Conservation (phyloP, 2,888 invertebrate genomes). For the Aspidiotus rigidus region DNA sequence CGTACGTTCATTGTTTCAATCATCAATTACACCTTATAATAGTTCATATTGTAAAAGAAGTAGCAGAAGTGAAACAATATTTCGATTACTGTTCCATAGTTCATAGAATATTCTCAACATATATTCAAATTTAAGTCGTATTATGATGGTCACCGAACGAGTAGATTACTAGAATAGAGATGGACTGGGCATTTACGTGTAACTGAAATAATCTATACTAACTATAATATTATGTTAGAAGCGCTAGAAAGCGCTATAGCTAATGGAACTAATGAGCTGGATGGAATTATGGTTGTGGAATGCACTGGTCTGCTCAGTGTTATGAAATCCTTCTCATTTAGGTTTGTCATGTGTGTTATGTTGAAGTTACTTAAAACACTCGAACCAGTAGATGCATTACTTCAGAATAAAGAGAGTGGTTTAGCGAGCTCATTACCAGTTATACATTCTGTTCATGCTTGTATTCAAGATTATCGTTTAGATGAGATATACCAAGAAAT, state of each 20-base stretch:
- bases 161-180: slow-evolving; percentile 2
- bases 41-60: not conserved
- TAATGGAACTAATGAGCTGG: not conserved
- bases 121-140: not conserved
- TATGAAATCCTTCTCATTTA: not conserved
- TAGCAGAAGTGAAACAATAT: not conserved
- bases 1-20: slow-evolving; percentile 18
- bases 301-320: not conserved
- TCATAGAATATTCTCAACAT: not conserved
- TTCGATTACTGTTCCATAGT: not conserved
- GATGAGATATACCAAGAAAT: not conserved
- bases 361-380: not conserved
- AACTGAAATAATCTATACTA: not conserved
- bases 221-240: slow-evolving; percentile 6
- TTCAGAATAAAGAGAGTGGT: slow-evolving; percentile 8
- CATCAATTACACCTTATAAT: not conserved
- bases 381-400: not conserved
- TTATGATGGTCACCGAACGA: not conserved
- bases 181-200: slow-evolving; percentile 14
- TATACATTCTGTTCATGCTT: not conserved
- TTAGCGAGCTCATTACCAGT: not conserved
- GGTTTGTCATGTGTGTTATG: not conserved
- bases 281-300: not conserved
- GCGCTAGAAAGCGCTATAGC: not conserved
- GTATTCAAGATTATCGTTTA: slow-evolving; percentile 2